Percentiles rank a stretch among this genome's conserved stretches.
These are phyloP conservation scores for Ornithorhynchus anatinus DNA, from an alignment of 2,113 vertebrate genomes.

Conservation along the genomic window DNA sequence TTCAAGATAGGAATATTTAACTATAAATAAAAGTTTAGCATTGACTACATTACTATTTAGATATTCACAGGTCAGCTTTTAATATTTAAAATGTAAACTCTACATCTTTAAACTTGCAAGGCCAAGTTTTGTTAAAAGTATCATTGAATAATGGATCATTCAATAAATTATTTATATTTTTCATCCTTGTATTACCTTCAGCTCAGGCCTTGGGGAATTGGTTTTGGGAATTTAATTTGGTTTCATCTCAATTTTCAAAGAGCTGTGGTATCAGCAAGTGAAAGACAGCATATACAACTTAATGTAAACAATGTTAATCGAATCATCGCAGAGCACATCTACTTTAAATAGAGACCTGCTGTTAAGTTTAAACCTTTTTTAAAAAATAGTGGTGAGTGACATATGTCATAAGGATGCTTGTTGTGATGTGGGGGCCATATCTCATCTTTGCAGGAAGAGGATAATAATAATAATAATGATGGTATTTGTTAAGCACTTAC, in stretches of 20 bases:
- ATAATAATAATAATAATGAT: too few relatives aligned
- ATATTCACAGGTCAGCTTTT: neutral
- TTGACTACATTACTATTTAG: neutral
- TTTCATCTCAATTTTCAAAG: neutral
- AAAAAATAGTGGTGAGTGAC: too few relatives aligned
- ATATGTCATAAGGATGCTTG: too few relatives aligned
- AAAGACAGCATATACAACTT: neutral
- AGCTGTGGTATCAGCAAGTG: neutral
- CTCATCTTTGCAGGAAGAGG: too few relatives aligned
- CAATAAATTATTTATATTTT: constrained; percentile 13
- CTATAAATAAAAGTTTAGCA: neutral
- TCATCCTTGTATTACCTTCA: neutral
- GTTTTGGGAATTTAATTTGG: neutral
- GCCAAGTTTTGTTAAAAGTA: neutral
- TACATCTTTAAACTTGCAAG: neutral
- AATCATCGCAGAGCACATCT: neutral
- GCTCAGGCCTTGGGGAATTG: neutral
- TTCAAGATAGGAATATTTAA: neutral
- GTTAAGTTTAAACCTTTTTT: neutral
- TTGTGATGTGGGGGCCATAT: too few relatives aligned
- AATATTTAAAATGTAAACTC: constrained; percentile 13
- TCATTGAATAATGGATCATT: constrained; percentile 18
- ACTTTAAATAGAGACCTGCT: neutral
- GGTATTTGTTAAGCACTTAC: too few relatives aligned
- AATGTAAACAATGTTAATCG: neutral